phyloP scores from a whole-genome alignment of 2,797 vertebrate species.

The Etheostoma nigrum region DNA sequence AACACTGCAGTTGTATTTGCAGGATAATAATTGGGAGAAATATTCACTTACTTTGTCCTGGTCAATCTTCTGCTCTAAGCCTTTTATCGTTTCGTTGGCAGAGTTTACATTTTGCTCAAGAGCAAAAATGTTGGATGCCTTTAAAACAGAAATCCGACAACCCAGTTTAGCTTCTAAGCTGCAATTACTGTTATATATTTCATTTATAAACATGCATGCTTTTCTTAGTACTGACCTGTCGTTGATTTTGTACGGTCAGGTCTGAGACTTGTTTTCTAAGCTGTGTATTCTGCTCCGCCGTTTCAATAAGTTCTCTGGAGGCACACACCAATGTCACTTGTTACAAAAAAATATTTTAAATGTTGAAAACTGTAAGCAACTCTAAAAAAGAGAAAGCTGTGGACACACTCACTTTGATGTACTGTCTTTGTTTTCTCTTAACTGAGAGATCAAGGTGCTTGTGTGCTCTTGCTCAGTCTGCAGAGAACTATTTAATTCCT shows the following conservation, averaged over 20 bases:
- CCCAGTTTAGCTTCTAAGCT: background rate
- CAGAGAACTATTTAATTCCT: slow-evolving; percentile 88
- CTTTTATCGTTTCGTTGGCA: slow-evolving; percentile 79
- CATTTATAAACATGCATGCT: background rate
- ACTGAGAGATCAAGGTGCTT: slow-evolving; percentile 86
- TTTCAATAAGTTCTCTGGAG: slow-evolving; percentile 89
- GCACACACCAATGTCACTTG: background rate
- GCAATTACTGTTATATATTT: background rate
- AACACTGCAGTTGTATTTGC: background rate
- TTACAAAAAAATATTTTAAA: slow-evolving; percentile 21
- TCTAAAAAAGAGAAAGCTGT: background rate
- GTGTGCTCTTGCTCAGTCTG: slow-evolving; percentile 88
- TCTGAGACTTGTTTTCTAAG: slow-evolving; percentile 88
- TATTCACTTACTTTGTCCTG: slow-evolving; percentile 88
- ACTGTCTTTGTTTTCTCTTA: slow-evolving; percentile 92
- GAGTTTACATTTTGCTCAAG: slow-evolving; percentile 84
- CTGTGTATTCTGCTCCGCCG: slow-evolving; percentile 84
- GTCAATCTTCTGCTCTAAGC: slow-evolving; percentile 88
- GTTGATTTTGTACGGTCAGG: slow-evolving; percentile 80
- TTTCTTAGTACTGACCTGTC: slow-evolving; percentile 84
- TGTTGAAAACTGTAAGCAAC: slow-evolving; percentile 1
- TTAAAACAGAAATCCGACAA: slow-evolving; percentile 31
- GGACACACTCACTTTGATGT: slow-evolving; percentile 89
- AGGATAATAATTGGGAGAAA: background rate
- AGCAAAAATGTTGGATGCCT: slow-evolving; percentile 59